phyloP scores from a whole-genome alignment of 2,797 vertebrate genomes.

The Micropoecilia bifurca region DNA sequence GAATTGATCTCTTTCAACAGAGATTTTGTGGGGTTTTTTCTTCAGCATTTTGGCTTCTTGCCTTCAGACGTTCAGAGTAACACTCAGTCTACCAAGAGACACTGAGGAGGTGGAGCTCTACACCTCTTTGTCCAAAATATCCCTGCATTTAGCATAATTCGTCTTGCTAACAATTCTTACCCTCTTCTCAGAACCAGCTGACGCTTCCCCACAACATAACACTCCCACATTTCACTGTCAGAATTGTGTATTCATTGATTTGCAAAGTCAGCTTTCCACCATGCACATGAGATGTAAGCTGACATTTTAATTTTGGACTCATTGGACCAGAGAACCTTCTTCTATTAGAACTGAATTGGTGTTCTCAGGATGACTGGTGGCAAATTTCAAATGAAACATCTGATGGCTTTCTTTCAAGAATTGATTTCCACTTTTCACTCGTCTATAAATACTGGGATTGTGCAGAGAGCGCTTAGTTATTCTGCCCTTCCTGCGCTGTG shows the following conservation, averaged over 20 bases:
- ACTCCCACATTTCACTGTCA: neutral
- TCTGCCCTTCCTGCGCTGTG: neutral
- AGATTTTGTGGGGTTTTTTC: neutral
- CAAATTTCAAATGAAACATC: neutral
- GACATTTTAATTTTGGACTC: neutral
- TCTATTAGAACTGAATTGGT: neutral
- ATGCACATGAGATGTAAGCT: neutral
- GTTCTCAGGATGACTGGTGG: neutral
- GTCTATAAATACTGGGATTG: neutral
- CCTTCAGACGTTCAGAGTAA: neutral
- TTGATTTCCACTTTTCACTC: neutral
- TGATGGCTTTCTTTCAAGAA: neutral
- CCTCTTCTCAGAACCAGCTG: neutral
- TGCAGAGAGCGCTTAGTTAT: neutral
- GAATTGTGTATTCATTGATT: neutral
- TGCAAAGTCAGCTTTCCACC: neutral
- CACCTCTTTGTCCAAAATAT: neutral
- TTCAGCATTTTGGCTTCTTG: neutral
- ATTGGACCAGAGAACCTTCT: neutral
- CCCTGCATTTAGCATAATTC: neutral
- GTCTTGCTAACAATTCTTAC: neutral
- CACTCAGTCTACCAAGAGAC: neutral
- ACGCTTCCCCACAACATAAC: neutral
- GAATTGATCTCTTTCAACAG: neutral
- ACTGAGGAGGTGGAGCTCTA: neutral